Percentiles rank a stretch among this genome's conserved stretches.
These are phyloP conservation scores for Sylvilagus floridanus DNA, from an alignment of 2,797 vertebrate species.

Conservation along the genomic window DNA sequence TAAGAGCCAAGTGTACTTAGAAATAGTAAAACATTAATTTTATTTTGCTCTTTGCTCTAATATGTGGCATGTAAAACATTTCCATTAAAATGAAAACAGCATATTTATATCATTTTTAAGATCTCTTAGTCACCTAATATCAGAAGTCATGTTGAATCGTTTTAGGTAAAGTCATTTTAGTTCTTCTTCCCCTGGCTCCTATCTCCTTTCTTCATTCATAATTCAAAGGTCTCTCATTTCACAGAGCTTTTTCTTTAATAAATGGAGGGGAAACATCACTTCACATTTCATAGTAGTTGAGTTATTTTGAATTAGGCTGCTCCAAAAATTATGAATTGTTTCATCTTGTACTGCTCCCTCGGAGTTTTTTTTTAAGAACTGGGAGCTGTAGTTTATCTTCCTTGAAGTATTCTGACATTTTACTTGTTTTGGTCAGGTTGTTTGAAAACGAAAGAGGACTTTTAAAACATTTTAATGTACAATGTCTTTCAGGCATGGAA, in stretches of 20 bases:
- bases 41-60: conserved; percentile 48
- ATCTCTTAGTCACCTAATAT: neutral
- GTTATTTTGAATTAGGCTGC: conserved; percentile 24
- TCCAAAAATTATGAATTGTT: conserved; percentile 46
- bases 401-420: conserved; percentile 21
- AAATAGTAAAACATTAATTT: conserved; percentile 38
- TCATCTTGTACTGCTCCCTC: neutral
- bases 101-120: neutral
- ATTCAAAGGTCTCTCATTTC: conserved; percentile 29
- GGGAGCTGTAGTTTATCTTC: neutral
- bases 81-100: neutral
- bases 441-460: conserved; percentile 10
- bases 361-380: neutral
- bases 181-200: neutral
- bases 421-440: conserved; percentile 33
- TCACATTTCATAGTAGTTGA: neutral
- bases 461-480: conserved; percentile 41
- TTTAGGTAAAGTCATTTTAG: neutral
- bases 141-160: neutral
- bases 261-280: neutral
- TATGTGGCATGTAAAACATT: conserved; percentile 13
- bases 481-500: neutral
- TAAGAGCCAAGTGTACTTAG: conserved; percentile 51
- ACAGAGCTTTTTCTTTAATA: conserved; percentile 20
- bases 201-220: neutral